phyloP scores from a whole-genome alignment of 2,113 vertebrate genomes.

The Laticauda laticaudata region DNA sequence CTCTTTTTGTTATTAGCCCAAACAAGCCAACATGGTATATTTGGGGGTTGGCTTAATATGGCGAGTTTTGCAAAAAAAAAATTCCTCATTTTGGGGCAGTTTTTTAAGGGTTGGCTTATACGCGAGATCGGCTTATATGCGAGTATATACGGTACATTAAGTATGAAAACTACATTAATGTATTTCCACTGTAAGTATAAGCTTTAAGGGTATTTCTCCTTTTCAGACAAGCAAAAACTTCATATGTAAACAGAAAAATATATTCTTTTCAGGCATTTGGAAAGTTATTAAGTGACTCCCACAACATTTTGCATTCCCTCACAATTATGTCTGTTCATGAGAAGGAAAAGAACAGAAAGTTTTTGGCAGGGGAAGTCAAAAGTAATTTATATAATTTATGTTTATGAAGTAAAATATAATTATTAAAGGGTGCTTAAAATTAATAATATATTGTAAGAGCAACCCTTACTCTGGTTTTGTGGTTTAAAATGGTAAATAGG shows the following conservation, averaged over 20 bases:
- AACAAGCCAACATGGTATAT: too few relatives aligned
- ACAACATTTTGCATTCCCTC: neutral
- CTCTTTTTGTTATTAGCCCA: too few relatives aligned
- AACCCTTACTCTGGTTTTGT: constrained; percentile 38
- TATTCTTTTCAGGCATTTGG: neutral
- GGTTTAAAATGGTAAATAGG: neutral
- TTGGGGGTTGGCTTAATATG: too few relatives aligned
- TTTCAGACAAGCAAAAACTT: neutral
- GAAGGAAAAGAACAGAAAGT: neutral
- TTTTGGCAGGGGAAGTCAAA: neutral
- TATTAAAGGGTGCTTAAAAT: neutral
- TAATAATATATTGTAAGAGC: neutral
- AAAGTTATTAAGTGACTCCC: neutral
- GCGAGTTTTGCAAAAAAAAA: too few relatives aligned
- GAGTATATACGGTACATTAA: neutral
- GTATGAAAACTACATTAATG: neutral
- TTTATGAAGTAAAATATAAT: neutral
- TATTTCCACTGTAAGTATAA: neutral
- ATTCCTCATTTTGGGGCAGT: too few relatives aligned
- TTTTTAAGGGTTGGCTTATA: too few relatives aligned
- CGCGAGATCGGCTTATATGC: too few relatives aligned
- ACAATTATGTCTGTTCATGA: neutral
- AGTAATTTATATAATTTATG: neutral
- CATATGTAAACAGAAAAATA: neutral
- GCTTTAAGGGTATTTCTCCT: neutral